Base-by-base conservation (phyloP, 2,888 invertebrate species). In the Temnothorax unifasciatus region DNA sequence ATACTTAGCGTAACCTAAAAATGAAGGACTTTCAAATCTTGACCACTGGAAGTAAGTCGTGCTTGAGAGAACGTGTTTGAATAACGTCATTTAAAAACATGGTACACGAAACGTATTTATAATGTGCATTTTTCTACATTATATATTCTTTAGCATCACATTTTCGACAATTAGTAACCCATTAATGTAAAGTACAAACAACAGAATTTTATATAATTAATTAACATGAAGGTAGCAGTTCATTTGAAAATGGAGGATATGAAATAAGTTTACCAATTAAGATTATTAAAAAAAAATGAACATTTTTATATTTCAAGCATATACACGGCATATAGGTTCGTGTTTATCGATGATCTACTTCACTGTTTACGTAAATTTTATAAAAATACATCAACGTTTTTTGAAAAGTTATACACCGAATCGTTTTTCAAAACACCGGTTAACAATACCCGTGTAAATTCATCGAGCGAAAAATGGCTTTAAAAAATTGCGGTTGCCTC, bases 1-100 rank as follows among this genome's bases (percentile, higher is more conserved):
- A 79, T 69, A 44, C 11, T 76, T 3, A 11, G 21, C 15, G 21
- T 25, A 57, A 59, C 44, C 57, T 44, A 34, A 13, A 71, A 73
- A 79, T 71, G 44, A 79, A 44, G 15, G 18, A 18, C 21, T 73
- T 73, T 79, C 11, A 59, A 71, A 79, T 15, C 44, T 79, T 57
- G 73, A 71, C 57, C 44, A 79, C 6, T 71, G 6, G 15, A 71
- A 59, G 21, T 71, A 77, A 29, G n/a, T 44, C 29, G 6, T 68
- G 9, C 38, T 71, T 44, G 54, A 21, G 44, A 64, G n/a, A 44
- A 54, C 54, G 11, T 29, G 15, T 44, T 13, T 57, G 54, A 79
- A 47, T 77, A 71, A 34, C 44, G 6, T 44, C 4, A 57, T 79
- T 79, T 79, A 71, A 57, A 71, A 54, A 57, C 8, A 47, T 21